A percentile compares a stretch with the other conserved stretches of the same genome.
These are phyloP conservation scores for Paraplagusia blochii DNA, from an alignment of 2,113 vertebrate species.

Conservation along the genomic window DNA sequence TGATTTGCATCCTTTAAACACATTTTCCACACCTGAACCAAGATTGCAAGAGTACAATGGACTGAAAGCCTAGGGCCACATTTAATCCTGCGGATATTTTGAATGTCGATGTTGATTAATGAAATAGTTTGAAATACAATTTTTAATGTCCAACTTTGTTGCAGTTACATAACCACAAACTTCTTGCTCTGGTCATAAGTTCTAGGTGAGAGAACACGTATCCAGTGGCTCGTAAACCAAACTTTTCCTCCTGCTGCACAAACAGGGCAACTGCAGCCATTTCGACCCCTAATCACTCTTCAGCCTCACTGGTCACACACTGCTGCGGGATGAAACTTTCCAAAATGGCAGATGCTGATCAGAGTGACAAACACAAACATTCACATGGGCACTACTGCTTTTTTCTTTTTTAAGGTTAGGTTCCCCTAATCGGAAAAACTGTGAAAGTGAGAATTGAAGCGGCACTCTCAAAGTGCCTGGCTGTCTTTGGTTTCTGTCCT, in stretches of 20 bases:
- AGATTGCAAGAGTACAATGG: too few species aligned
- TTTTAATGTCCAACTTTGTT: background rate
- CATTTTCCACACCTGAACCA: too few species aligned
- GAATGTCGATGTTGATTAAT: too few species aligned
- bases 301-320: constrained; percentile 3
- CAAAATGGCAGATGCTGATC: constrained; percentile 55
- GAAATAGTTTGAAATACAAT: background rate
- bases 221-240: background rate
- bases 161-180: constrained; percentile 8
- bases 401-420: constrained; percentile 3
- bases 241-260: constrained; percentile 18
- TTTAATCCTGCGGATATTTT: too few species aligned
- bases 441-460: constrained; percentile 53
- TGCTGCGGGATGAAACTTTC: constrained; percentile 22
- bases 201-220: constrained; percentile 22
- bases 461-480: constrained; percentile 62
- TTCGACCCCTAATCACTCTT: constrained; percentile 27
- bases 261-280: constrained; percentile 32
- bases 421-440: constrained; percentile 51
- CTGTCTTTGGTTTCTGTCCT: constrained; percentile 75
- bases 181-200: constrained; percentile 1
- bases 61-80: too few species aligned
- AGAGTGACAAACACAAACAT: constrained; percentile 24
- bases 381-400: constrained; percentile 27
- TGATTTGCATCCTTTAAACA: too few species aligned